Conservation (phyloP, 1,140 invertebrate species). For the Sminthurides bifidus region DNA sequence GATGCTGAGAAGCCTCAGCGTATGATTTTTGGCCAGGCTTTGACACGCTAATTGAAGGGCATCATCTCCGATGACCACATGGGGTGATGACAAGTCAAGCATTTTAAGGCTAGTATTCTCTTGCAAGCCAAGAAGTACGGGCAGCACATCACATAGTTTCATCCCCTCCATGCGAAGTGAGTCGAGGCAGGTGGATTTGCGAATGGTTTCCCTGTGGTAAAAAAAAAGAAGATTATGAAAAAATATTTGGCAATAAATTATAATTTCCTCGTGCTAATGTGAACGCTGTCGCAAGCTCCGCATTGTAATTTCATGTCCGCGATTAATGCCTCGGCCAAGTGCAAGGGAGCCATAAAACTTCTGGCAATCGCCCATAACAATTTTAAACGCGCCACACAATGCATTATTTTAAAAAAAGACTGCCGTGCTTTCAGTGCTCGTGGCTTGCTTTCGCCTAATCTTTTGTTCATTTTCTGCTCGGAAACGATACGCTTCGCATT, state of each 20-base stretch:
- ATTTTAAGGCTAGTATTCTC: constrained; percentile 44
- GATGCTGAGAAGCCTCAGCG: constrained; percentile 42
- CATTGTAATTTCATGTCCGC: no score
- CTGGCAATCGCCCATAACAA: no score
- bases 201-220: constrained; percentile 35
- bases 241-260: neutral
- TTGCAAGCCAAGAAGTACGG: constrained; percentile 42
- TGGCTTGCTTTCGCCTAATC: no score
- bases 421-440: no score
- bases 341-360: no score
- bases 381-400: no score
- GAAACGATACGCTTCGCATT: no score
- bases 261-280: neutral
- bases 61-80: constrained; percentile 44
- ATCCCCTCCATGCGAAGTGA: constrained; percentile 44
- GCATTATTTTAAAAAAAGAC: no score
- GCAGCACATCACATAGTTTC: constrained; percentile 40
- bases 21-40: constrained; percentile 42
- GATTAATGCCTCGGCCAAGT: no score
- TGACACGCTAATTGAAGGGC: constrained; percentile 43
- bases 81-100: constrained; percentile 43
- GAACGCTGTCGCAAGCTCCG: no score
- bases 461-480: no score
- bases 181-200: constrained; percentile 41
- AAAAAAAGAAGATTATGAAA: neutral